Conservation (phyloP, 2,113 vertebrate genomes). For the Lethenteron reissneri region DNA sequence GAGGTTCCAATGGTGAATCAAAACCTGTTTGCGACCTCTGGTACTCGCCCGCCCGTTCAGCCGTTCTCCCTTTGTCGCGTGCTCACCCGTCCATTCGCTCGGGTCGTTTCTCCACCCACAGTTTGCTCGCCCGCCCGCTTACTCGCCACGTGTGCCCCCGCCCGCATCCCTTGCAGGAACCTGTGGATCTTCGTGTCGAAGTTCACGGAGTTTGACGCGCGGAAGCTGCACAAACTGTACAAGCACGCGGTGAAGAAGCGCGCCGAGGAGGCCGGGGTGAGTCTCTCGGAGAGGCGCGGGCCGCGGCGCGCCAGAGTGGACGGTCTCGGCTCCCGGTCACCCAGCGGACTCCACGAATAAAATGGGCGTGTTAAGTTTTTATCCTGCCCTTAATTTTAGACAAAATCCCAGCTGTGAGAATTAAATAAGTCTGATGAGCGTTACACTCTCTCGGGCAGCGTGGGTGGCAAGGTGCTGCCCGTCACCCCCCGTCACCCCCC, state of each 20-base stretch:
- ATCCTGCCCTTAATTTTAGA: background rate
- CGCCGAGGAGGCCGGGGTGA: slow-evolving; percentile 75
- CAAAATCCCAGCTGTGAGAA: too few relatives aligned
- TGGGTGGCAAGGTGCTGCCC: background rate
- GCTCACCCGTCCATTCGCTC: too few relatives aligned
- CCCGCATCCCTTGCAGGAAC: slow-evolving; percentile 33
- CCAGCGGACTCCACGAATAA: too few relatives aligned
- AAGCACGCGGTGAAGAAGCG: slow-evolving; percentile 97
- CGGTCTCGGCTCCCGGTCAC: too few relatives aligned
- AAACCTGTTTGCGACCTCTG: too few relatives aligned
- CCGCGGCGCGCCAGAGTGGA: background rate
- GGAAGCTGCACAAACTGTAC: slow-evolving; percentile 86
- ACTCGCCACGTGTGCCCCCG: too few relatives aligned
- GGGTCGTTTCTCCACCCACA: too few relatives aligned
- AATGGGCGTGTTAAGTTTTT: background rate
- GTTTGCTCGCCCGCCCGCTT: too few relatives aligned
- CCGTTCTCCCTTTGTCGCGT: too few relatives aligned
- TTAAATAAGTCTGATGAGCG: too few relatives aligned
- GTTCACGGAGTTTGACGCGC: slow-evolving; percentile 91
- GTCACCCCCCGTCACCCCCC: background rate
- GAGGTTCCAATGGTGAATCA: too few relatives aligned
- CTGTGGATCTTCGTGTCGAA: slow-evolving; percentile 99
- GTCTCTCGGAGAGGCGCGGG: background rate
- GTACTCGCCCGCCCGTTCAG: too few relatives aligned
- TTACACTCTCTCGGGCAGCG: background rate